Percentiles rank a stretch among this genome's conserved stretches.
Evolutionary conservation across 2,797 vertebrate species (phyloP).

Genomic region (Tokudaia tokunoshimensis): DNA sequence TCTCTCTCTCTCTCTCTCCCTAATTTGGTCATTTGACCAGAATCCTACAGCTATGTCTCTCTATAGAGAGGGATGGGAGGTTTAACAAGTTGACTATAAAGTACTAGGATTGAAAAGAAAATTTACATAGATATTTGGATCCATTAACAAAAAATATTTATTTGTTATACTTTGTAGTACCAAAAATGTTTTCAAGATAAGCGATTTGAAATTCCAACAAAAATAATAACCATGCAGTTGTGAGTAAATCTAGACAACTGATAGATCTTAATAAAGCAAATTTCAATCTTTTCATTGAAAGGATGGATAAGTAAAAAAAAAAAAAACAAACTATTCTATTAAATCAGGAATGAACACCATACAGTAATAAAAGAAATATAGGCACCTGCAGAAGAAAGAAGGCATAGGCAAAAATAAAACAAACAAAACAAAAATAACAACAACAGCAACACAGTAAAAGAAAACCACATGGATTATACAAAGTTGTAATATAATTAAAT

Average conservation of each 20-base stretch:
- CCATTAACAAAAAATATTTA: not conserved
- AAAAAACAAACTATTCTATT: not conserved
- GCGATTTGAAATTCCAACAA: not conserved
- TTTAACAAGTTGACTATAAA: not conserved
- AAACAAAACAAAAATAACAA: not conserved
- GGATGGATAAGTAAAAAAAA: not conserved
- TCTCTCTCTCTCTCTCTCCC: not conserved
- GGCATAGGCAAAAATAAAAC: not conserved
- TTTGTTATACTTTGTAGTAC: not conserved
- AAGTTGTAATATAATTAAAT: not conserved
- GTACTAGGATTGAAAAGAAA: not conserved
- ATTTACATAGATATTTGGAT: not conserved
- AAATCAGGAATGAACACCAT: not conserved
- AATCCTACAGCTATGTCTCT: not conserved
- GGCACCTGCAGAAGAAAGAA: not conserved
- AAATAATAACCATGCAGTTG: not conserved
- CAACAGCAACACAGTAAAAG: not conserved
- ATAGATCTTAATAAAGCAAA: not conserved
- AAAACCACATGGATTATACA: not conserved
- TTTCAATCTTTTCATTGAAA: not conserved
- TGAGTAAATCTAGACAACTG: not conserved
- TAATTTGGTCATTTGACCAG: not conserved
- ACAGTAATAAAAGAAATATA: not conserved
- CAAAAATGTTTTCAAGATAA: slow-evolving; percentile 24
- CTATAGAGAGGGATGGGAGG: not conserved